A percentile compares a stretch with the other conserved stretches of the same genome.
Evolutionary conservation across 2,888 invertebrate genomes (phyloP).

Genomic region (Callimorpha dominula): DNA sequence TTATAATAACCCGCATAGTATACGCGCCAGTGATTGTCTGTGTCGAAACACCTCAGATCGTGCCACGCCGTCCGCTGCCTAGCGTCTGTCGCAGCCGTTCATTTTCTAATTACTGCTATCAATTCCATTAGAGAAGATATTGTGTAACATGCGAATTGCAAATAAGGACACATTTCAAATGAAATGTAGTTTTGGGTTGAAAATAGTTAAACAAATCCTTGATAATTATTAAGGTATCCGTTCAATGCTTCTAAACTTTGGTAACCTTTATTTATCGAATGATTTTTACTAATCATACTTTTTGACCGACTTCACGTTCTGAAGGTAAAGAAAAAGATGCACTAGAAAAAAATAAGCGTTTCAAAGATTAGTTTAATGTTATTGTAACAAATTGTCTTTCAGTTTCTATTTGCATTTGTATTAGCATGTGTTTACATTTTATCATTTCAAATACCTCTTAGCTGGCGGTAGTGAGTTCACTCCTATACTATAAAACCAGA

Average conservation of each 20-base stretch:
- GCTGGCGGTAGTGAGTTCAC: neutral
- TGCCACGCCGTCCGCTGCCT: conserved; percentile 55
- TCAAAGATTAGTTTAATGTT: too few species aligned
- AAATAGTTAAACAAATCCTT: neutral
- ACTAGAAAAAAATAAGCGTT: too few species aligned
- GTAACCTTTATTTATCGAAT: neutral
- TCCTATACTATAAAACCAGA: neutral
- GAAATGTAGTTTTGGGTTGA: neutral
- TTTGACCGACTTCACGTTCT: too few species aligned
- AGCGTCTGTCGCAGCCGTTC: conserved; percentile 60
- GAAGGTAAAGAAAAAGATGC: too few species aligned
- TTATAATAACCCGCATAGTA: conserved; percentile 83
- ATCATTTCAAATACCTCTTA: neutral
- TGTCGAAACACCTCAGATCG: conserved; percentile 66
- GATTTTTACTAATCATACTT: neutral
- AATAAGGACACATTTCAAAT: conserved; percentile 25
- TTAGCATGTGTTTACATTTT: neutral
- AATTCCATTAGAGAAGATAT: conserved; percentile 70
- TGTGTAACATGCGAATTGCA: conserved; percentile 59
- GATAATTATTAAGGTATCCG: neutral
- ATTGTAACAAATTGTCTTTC: neutral
- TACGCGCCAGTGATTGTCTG: conserved; percentile 68
- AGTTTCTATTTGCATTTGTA: neutral
- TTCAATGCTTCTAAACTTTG: neutral
- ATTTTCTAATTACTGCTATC: conserved; percentile 76